phyloP scores from a whole-genome alignment of 2,113 vertebrate species.

The Hydropotes inermis region DNA sequence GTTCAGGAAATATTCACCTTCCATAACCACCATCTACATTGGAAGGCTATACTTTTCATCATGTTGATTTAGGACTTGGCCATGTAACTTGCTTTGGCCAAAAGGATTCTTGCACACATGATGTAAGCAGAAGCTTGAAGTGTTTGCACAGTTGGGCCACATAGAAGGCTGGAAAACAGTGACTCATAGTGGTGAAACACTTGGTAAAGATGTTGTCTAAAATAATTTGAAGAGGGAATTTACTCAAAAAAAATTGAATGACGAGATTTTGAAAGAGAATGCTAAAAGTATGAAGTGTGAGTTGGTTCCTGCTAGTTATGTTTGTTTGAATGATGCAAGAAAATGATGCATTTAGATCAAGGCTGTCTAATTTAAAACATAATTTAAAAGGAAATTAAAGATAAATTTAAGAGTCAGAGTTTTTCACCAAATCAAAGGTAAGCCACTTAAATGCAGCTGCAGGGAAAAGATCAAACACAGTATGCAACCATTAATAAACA shows the following conservation, averaged over 20 bases:
- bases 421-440: neutral
- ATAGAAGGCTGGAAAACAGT: neutral
- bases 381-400: neutral
- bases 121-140: neutral
- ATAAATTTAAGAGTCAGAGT: neutral
- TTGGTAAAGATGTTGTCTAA: neutral
- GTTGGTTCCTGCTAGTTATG: neutral
- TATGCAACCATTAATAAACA: neutral
- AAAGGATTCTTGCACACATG: neutral
- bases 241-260: neutral
- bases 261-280: neutral
- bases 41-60: neutral
- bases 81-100: neutral
- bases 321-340: neutral
- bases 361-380: neutral
- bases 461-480: neutral
- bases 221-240: neutral
- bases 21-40: neutral
- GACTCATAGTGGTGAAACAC: neutral
- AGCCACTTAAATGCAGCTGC: neutral
- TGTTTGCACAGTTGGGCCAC: neutral
- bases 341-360: neutral
- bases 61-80: neutral
- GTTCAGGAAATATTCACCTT: neutral
- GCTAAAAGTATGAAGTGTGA: neutral